phyloP scores from a whole-genome alignment of 2,797 vertebrate species.

The Esox masquinongy region DNA sequence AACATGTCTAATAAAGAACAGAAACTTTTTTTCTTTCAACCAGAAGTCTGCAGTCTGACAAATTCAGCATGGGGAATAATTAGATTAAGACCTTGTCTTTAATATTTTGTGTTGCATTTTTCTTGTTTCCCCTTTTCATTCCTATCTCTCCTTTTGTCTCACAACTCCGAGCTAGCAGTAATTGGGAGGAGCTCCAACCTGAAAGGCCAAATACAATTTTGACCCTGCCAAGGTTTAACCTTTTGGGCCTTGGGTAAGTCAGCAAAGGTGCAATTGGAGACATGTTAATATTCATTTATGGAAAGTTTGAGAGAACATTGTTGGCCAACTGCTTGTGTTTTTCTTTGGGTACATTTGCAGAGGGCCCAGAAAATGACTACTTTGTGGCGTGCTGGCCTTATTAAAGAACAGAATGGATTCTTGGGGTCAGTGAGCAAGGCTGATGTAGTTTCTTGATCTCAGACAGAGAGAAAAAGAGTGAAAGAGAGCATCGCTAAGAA shows the following conservation, averaged over 20 bases:
- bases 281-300: conserved; percentile 70
- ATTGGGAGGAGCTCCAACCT: conserved; percentile 86
- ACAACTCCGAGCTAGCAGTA: conserved; percentile 82
- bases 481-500: conserved; percentile 60
- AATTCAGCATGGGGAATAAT: conserved; percentile 96
- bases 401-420: conserved; percentile 57
- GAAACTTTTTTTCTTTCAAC: conserved; percentile 71
- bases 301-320: conserved; percentile 48
- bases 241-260: conserved; percentile 65
- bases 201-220: conserved; percentile 72
- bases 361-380: conserved; percentile 54
- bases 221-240: conserved; percentile 74
- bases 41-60: conserved; percentile 86
- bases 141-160: conserved; percentile 30
- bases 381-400: conserved; percentile 60
- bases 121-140: conserved; percentile 55
- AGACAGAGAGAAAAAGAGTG: not conserved
- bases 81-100: conserved; percentile 99
- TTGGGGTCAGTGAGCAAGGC: conserved; percentile 37
- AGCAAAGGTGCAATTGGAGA: conserved; percentile 59
- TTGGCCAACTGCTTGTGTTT: conserved; percentile 41
- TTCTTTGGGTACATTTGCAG: conserved; percentile 61
- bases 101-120: conserved; percentile 94
- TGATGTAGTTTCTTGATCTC: conserved; percentile 45
- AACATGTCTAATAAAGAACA: conserved; percentile 89